Evolutionary conservation across 2,113 vertebrate species (phyloP), one percentile per base, ranked within the genome.

Genomic region (Etheostoma spectabile): DNA sequence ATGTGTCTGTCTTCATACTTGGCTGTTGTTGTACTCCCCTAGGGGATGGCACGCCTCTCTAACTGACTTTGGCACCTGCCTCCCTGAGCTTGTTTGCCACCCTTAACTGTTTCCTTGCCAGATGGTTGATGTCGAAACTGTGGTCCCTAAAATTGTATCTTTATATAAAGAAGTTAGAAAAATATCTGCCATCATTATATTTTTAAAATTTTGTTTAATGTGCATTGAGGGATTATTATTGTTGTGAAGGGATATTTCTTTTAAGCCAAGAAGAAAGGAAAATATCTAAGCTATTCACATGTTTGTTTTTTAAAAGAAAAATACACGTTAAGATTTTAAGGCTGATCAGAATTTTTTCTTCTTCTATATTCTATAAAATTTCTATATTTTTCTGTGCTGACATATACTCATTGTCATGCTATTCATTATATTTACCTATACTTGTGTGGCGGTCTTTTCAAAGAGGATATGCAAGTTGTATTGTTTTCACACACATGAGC

Each of bases 31-130:
- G 85, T 66, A 49, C 68, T 91, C 77, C 87, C 70, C 70, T 18
- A 51, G 67, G 83, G 83, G 76, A 81, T 78, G 82, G 70, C 89
- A 85, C 90, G 70, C 89, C 89, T 86, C 85, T 91, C 59, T 86
- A 90, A 91, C 90, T 81, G 87, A 81, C 85, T 83, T 74, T 89
- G 90, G 90, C 88, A 82, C 73, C 0, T 78, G 85, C 84, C 86
- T 64, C 22, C 66, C 27, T 55, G 24, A 27, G 75, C 64, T 79
- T 87, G 68, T 87, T 90, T 84, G 74, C 83, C 82, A 80, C 22
- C 27, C 4, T 79, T 87, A 89, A 87, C 86, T 64, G 51, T 79
- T 88, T 87, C 70, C 66, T 56, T 45, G 57, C 61, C 74, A 66
- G 72, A 74, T 19, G 16, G 33, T 33, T 63, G 49, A 46, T 62